Conservation (phyloP, 2,113 vertebrate genomes). For the Tenrec ecaudatus region DNA sequence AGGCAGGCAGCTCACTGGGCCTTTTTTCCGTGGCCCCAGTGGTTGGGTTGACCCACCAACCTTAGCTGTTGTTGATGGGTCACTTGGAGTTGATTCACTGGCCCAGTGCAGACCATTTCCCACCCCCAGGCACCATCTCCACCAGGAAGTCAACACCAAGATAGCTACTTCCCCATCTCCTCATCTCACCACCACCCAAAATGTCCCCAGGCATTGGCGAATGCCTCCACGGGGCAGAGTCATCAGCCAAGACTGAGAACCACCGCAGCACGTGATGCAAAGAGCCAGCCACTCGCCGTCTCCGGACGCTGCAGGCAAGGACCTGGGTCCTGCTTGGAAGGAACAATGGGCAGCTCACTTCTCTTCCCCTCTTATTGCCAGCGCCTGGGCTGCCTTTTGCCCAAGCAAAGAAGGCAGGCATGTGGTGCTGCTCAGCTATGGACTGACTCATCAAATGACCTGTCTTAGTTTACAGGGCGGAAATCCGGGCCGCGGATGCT, state of each 20-base stretch:
- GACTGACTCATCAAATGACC: slow-evolving; percentile 68
- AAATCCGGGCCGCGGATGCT: slow-evolving; percentile 79
- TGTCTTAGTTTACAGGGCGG: slow-evolving; percentile 73
- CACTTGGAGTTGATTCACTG: not conserved
- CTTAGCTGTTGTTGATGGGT: not conserved
- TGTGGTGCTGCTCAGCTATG: not conserved
- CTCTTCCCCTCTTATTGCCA: not conserved
- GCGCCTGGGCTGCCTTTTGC: not conserved
- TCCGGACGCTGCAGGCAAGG: accelerated
- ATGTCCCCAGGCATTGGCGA: no score
- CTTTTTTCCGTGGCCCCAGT: not conserved
- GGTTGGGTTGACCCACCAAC: not conserved
- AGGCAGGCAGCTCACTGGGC: not conserved
- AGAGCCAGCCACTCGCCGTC: not conserved
- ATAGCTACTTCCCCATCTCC: no score
- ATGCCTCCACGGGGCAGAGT: not conserved
- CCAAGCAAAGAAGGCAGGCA: not conserved
- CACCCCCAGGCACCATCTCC: no score
- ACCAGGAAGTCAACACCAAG: no score
- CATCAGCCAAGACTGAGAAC: not conserved
- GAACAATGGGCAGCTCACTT: not conserved
- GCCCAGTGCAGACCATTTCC: not conserved
- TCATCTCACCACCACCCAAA: no score
- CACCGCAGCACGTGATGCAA: accelerated
- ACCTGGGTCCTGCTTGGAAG: not conserved